Conservation (phyloP, 2,113 vertebrate genomes). For the Aviceda subcristata region DNA sequence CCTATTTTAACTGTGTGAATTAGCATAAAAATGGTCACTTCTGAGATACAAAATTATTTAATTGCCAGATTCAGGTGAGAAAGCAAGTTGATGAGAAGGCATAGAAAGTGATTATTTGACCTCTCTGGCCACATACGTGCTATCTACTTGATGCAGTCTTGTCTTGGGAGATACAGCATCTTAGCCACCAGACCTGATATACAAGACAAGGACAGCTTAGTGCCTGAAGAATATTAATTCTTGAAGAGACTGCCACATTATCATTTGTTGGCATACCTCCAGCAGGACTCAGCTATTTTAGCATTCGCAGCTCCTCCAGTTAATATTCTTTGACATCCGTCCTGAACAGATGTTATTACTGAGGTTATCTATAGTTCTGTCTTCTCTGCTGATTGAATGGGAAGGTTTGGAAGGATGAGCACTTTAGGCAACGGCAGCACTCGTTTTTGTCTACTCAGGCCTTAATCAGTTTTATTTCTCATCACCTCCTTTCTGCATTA, state of each 20-base stretch:
- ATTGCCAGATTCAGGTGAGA: neutral
- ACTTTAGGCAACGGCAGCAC: neutral
- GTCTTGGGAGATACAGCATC: neutral
- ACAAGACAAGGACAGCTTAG: neutral
- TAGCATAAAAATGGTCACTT: neutral
- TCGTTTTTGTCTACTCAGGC: neutral
- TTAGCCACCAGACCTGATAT: neutral
- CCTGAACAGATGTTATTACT: conserved; percentile 36
- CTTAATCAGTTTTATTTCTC: neutral
- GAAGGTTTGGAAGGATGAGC: neutral
- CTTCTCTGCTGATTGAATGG: neutral
- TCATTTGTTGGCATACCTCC: conserved; percentile 15
- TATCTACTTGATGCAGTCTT: neutral
- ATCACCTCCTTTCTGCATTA: neutral
- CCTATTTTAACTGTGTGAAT: neutral
- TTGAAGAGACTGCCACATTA: conserved; percentile 17
- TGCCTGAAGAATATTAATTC: conserved; percentile 37
- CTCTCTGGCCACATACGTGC: fast-evolving
- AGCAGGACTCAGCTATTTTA: conserved; percentile 45
- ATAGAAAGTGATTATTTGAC: neutral
- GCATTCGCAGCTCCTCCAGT: conserved; percentile 11
- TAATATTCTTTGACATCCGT: conserved; percentile 33
- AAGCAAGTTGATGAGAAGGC: neutral
- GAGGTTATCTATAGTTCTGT: conserved; percentile 27
- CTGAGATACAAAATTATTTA: neutral